Evolutionary conservation across 2,113 vertebrate genomes (phyloP), one percentile per base, ranked within the genome.

Genomic region (Silurus asotus): DNA sequence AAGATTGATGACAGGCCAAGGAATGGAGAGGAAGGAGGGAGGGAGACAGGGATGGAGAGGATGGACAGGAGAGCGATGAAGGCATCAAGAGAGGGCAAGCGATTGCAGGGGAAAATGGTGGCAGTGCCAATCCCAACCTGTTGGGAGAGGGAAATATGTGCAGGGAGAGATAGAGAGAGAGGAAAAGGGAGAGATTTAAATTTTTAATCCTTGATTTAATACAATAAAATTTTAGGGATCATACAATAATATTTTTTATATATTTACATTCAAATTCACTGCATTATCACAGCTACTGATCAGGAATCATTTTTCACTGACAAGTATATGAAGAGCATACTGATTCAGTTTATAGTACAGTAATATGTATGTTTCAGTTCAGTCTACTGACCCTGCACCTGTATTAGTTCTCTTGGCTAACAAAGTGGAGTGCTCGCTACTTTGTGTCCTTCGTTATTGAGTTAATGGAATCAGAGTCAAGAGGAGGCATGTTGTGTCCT

Each of bases 1-100:
- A 96, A 98, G 97, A 99, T 97, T 98, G 97, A 99, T 99, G 97
- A 95, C 96, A 97, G 95, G 93, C 95, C 94, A 90, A 94, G 95
- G 93, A 93, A 94, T 92, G 93, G 89, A 90, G 89, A 91, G 89
- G 87, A 89, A 90, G 93, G 92, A 91, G 92, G 90, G 91, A 89
- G 85, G 82, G 89, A 91, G 88, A 93, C 86, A 72, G 58, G 0
- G 55, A 88, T 70, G 91, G 55, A 49, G 62, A 84, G 90, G 91
- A 90, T 92, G 89, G 88, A 81, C 93, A 91, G 92, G 20, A 7
- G 13, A 1, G 81, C 90, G 6, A 84, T 87, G 88, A 86, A 51
- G 88, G 90, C 92, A 92, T 91, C 87, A 59, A 80, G 85, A 61
- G 28, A 81, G 53, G 70, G 77, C 84, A 75, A 61, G 82, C 45